phyloP scores from a whole-genome alignment of 2,797 vertebrate species.

The Poliocrania exsul region DNA sequence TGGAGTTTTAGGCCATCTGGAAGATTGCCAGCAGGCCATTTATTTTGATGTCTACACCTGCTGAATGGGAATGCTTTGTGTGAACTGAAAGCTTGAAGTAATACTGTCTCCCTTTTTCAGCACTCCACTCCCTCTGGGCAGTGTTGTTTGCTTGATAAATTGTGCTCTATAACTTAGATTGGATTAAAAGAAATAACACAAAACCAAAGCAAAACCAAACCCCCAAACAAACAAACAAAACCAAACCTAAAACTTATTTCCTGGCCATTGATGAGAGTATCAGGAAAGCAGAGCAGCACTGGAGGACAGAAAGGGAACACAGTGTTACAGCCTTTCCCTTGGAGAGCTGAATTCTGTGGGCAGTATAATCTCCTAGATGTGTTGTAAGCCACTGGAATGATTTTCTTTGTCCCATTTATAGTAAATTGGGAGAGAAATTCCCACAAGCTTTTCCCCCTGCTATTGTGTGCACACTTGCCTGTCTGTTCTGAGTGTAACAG shows the following conservation, averaged over 20 bases:
- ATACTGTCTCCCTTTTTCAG: constrained; percentile 7
- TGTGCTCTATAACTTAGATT: neutral
- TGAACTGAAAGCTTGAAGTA: constrained; percentile 42
- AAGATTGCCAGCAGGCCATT: constrained; percentile 51
- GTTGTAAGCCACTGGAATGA: neutral
- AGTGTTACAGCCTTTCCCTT: neutral
- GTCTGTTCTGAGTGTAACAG: neutral
- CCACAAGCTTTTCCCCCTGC: neutral
- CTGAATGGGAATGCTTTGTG: constrained; percentile 59
- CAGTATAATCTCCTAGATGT: neutral
- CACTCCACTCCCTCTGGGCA: constrained; percentile 36
- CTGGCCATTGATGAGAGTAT: neutral
- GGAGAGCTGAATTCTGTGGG: neutral
- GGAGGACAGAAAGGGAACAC: neutral
- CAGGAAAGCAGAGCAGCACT: neutral
- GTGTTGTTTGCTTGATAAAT: constrained; percentile 42
- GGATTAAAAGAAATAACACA: neutral
- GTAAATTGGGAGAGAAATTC: neutral
- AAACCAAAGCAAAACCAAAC: neutral
- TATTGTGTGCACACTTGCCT: neutral
- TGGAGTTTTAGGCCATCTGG: constrained; percentile 65
- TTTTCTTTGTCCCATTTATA: neutral
- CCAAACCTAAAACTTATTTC: neutral
- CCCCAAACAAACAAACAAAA: neutral
- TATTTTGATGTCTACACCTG: constrained; percentile 67